Evolutionary conservation across 2,797 vertebrate genomes (phyloP).

Genomic region (Sebastes oblongus): DNA sequence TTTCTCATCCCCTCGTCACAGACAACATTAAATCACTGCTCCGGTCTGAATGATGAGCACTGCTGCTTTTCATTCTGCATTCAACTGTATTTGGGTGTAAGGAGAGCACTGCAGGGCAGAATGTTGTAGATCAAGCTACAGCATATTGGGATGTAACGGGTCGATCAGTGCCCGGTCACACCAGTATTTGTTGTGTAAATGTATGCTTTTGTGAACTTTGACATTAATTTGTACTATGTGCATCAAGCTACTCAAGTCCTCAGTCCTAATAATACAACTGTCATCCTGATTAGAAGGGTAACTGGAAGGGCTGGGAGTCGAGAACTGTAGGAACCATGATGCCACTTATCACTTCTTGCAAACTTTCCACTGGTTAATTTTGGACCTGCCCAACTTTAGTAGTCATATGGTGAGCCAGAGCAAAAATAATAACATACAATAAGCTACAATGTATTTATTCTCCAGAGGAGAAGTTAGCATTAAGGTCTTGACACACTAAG

Average conservation of each 20-base stretch:
- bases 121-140: not conserved
- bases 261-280: not conserved
- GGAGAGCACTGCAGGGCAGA: not conserved
- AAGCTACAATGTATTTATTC: not conserved
- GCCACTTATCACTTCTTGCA: not conserved
- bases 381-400: not conserved
- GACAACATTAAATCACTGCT: constrained; percentile 58
- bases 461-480: not conserved
- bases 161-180: not conserved
- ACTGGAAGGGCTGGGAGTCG: not conserved
- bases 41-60: constrained; percentile 50
- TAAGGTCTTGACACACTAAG: not conserved
- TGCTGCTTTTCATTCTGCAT: constrained; percentile 46
- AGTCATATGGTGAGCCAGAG: not conserved
- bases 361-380: not conserved
- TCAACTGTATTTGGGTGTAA: constrained; percentile 16
- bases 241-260: not conserved
- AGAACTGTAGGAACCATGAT: not conserved
- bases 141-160: not conserved
- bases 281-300: not conserved
- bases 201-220: not conserved
- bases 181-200: not conserved
- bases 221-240: not conserved
- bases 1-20: constrained; percentile 46
- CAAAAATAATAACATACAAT: not conserved